Evolutionary conservation across 2,797 vertebrate species (phyloP), one percentile per base, ranked within the genome.

Genomic region (Chrosomus eos): DNA sequence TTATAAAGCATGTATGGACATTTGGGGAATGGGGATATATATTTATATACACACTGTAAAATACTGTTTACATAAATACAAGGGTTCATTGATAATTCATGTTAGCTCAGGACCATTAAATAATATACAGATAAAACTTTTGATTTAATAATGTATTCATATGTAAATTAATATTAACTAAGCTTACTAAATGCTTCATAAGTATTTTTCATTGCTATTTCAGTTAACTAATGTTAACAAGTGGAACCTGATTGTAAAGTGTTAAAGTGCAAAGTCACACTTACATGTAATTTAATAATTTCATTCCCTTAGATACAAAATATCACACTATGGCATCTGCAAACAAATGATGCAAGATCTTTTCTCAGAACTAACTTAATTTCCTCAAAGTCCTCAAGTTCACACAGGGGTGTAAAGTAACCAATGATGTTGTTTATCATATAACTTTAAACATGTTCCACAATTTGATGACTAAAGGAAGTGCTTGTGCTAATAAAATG

Each of bases 281-380:
- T 14, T 51, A 21, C 48, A 11, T 21, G 26, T 33, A 0, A 21
- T 13, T 51, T 19, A 73, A 73, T 48, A 19, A 55, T 55, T 3
- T 36, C 31, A 75, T 55, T 75, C 33, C 51, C 14, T n/a, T 18
- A 8, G 51, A 55, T 1, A 55, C 31, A 75, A 75, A 36, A 75
- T 75, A 58, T 76, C 51, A 38, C 33, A 58, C 38, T 36, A 58
- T n/a, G 33, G 51, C 73, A 75, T 58, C 51, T 76, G 13, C 13
- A 38, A 58, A 58, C 23, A 58, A 75, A 58, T 36, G 9, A 74
- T 2, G 19, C 31, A 55, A 75, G 48, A 58, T 33, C 33, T 76
- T 76, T 58, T 76, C 31, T 23, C 19, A 55, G 72, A 74, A 53
- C 28, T 58, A 36, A n/a, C 31, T 58, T 75, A 55, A 33, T 38